Conservation (phyloP, 2,797 vertebrate genomes). For the Lycodopsis pacificus region DNA sequence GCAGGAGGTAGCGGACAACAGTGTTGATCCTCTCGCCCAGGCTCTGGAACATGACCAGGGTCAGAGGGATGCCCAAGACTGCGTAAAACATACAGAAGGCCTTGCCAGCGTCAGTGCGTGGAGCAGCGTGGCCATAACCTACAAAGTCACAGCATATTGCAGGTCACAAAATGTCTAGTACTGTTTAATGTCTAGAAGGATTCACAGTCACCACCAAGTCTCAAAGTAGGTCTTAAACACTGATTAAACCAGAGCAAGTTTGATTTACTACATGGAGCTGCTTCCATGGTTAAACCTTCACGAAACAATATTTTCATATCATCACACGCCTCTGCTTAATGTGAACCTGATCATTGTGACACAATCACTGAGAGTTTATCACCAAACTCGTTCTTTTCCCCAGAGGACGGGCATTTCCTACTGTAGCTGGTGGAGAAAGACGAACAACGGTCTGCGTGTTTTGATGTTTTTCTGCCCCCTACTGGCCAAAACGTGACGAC, state of each 20-base stretch:
- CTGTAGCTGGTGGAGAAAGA: not conserved
- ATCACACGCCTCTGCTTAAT: not conserved
- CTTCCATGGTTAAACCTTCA: not conserved
- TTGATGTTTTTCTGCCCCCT: not conserved
- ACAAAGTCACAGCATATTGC: slow-evolving; percentile 44
- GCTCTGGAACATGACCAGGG: slow-evolving; percentile 94
- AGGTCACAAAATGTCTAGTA: slow-evolving; percentile 32
- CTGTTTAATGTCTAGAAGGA: slow-evolving; percentile 6
- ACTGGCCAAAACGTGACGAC: not conserved
- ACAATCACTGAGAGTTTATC: not conserved
- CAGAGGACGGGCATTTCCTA: not conserved
- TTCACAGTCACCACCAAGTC: not conserved
- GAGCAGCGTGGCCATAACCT: slow-evolving; percentile 92
- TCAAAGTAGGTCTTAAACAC: not conserved
- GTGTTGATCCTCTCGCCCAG: slow-evolving; percentile 93
- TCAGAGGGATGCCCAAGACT: slow-evolving; percentile 91
- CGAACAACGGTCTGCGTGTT: not conserved
- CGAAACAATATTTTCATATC: not conserved
- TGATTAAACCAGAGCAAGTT: not conserved
- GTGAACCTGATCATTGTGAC: not conserved
- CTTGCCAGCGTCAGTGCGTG: slow-evolving; percentile 89
- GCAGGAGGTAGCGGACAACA: slow-evolving; percentile 85
- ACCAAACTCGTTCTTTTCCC: not conserved
- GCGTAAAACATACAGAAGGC: slow-evolving; percentile 95
- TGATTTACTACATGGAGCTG: not conserved